Evolutionary conservation across 2,113 vertebrate species (phyloP).

Genomic region (Syrrhaptes paradoxus): DNA sequence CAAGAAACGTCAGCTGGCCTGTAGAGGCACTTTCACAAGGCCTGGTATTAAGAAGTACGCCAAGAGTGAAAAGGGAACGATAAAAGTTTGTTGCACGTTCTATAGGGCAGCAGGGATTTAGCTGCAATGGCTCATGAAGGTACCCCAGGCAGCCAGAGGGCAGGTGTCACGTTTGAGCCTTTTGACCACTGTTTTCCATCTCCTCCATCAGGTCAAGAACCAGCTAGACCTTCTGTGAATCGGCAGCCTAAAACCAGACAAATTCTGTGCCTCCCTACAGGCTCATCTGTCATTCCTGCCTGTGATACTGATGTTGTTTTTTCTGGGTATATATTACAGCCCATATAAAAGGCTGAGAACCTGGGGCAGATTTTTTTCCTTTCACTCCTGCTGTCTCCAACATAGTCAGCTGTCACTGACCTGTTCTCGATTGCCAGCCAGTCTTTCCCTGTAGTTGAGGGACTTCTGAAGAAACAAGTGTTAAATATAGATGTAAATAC

Average conservation of each 20-base stretch:
- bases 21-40: neutral
- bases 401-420: neutral
- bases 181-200: neutral
- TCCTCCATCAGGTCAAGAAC: neutral
- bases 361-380: neutral
- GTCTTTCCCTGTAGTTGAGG: neutral
- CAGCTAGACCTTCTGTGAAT: neutral
- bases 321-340: neutral
- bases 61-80: neutral
- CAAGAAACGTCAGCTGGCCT: neutral
- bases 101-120: neutral
- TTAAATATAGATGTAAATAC: neutral
- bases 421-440: neutral
- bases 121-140: neutral
- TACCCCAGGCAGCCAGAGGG: neutral
- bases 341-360: neutral
- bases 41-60: fast-evolving
- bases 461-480: neutral
- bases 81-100: neutral
- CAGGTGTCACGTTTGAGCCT: neutral
- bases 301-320: neutral
- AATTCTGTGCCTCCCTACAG: neutral
- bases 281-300: neutral
- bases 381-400: neutral
- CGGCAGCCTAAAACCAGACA: neutral